phyloP scores from a whole-genome alignment of 2,797 vertebrate species.

The Eremophila alpestris region DNA sequence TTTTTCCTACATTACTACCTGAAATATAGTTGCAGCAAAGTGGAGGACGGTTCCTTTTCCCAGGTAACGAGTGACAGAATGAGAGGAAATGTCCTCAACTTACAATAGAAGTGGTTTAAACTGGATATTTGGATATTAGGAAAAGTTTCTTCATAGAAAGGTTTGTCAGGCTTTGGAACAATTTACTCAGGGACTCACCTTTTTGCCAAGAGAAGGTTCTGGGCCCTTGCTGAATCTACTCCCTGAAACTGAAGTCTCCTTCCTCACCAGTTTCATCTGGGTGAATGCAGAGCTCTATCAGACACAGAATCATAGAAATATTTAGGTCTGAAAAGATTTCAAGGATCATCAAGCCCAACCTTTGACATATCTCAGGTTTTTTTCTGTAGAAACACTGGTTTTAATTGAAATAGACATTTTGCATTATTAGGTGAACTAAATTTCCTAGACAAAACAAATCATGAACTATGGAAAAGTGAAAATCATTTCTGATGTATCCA shows the following conservation, averaged over 20 bases:
- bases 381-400: background rate
- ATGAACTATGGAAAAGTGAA: conserved; percentile 26
- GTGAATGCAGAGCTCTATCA: background rate
- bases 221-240: background rate
- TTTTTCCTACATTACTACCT: background rate
- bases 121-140: no score
- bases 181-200: background rate
- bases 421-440: background rate
- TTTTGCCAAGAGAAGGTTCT: background rate
- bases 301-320: background rate
- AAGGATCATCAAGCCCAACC: background rate
- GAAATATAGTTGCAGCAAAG: background rate
- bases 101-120: background rate
- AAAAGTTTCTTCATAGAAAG: background rate
- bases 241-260: background rate
- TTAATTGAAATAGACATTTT: background rate
- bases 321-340: background rate
- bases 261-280: background rate
- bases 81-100: background rate
- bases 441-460: background rate
- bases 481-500: conserved; percentile 1
- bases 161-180: background rate
- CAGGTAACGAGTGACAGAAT: background rate
- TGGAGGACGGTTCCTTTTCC: rapidly evolving
- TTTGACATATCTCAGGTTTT: background rate